Conservation (phyloP, 2,888 invertebrate genomes). For the Drosophila merina region DNA sequence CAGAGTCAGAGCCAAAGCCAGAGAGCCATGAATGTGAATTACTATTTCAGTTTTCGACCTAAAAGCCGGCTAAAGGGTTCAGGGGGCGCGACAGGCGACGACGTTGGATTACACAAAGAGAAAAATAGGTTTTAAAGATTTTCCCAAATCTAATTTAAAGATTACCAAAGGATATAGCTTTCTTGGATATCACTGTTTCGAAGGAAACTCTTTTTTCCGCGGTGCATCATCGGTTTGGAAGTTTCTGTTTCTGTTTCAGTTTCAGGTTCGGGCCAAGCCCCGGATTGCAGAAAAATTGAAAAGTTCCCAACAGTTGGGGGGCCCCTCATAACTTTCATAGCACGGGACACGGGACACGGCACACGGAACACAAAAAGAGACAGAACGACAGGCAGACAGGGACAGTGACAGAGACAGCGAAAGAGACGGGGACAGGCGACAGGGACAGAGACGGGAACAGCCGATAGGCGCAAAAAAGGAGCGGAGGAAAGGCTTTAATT, state of each 20-base stretch:
- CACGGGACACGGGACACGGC: conserved; percentile 32
- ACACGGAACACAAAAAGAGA: conserved; percentile 9
- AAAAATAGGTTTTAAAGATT: neutral
- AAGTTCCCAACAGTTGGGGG: conserved; percentile 79
- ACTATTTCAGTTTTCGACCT: conserved; percentile 72
- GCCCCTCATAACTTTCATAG: conserved; percentile 72
- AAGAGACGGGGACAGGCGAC: conserved; percentile 1
- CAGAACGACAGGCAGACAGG: conserved; percentile 31
- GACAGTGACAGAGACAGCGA: neutral
- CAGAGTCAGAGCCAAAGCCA: neutral
- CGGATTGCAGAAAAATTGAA: conserved; percentile 61
- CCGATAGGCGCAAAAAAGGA: conserved; percentile 11
- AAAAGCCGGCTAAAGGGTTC: conserved; percentile 22
- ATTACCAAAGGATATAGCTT: neutral
- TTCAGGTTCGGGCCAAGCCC: conserved; percentile 45
- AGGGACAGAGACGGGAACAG: neutral
- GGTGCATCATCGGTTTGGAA: neutral
- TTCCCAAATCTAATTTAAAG: neutral
- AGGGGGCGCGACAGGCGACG: conserved; percentile 1
- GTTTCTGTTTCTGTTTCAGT: conserved; percentile 19
- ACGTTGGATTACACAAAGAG: neutral
- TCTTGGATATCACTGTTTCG: neutral
- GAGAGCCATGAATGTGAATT: conserved; percentile 72
- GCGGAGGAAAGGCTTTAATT: neutral
- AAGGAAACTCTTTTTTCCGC: neutral